A percentile compares a stretch with the other conserved stretches of the same genome.
Conservation (phyloP, 1,140 invertebrate genomes). For the Drosophila suzukii region DNA sequence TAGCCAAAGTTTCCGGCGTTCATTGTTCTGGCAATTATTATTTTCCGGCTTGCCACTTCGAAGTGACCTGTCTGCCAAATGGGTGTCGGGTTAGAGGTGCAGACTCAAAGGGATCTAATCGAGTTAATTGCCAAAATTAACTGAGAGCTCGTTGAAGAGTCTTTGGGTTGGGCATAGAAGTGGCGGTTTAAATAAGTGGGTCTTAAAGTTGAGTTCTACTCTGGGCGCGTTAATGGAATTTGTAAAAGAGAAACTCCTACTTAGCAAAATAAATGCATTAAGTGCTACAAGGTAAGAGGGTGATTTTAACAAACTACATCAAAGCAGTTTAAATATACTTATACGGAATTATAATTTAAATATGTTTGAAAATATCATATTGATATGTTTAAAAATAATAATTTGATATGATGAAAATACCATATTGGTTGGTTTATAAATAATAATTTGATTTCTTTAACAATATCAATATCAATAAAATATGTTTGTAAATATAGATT, state of each 20-base stretch:
- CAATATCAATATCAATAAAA: too few species aligned
- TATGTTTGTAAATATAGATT: too few species aligned
- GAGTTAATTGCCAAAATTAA: constrained; percentile 25
- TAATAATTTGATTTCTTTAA: too few species aligned
- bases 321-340: too few species aligned
- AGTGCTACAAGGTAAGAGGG: background rate
- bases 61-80: constrained; percentile 6
- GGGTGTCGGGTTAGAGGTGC: background rate
- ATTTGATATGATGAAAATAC: too few species aligned
- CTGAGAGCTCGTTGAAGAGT: background rate
- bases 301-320: background rate
- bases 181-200: background rate
- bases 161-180: background rate
- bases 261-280: background rate
- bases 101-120: constrained; percentile 21
- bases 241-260: background rate
- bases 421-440: too few species aligned
- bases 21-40: constrained; percentile 73
- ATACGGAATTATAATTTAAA: too few species aligned
- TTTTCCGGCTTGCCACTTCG: constrained; percentile 15
- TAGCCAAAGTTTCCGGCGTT: constrained; percentile 61
- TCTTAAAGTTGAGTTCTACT: background rate
- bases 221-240: background rate
- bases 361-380: too few species aligned
- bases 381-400: too few species aligned